These are phyloP conservation scores for Pandion haliaetus DNA, from an alignment of 2,113 vertebrate genomes.

Conservation along the genomic window DNA sequence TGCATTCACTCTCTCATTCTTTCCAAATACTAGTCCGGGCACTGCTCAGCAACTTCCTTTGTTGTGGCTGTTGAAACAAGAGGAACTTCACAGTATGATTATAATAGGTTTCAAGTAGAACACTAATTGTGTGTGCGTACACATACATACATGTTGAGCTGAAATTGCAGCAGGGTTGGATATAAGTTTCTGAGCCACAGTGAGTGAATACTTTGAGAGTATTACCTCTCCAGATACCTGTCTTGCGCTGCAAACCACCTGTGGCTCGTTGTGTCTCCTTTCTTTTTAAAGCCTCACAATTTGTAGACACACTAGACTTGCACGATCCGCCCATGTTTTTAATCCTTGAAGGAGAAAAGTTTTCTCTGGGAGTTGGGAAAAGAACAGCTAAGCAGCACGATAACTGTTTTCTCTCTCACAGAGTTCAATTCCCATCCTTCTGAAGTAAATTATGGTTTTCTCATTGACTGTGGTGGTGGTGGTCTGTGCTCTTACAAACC, in stretches of 20 bases:
- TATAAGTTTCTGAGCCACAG: background rate
- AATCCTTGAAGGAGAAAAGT: background rate
- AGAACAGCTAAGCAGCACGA: background rate
- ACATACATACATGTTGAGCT: background rate
- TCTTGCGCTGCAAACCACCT: background rate
- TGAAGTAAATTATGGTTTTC: background rate
- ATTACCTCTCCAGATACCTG: background rate
- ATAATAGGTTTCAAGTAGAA: background rate
- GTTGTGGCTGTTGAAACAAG: background rate
- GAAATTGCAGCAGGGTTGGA: background rate
- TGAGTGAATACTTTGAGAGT: background rate
- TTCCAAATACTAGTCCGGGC: background rate
- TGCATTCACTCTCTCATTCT: background rate
- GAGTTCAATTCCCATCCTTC: background rate
- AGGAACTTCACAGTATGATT: background rate
- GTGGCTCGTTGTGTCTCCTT: background rate
- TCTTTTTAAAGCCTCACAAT: background rate
- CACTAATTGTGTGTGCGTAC: background rate
- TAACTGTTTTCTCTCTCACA: background rate
- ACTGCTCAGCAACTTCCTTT: background rate
- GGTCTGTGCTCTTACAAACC: background rate
- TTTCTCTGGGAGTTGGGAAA: background rate
- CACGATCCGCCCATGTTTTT: background rate
- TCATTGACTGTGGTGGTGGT: background rate
- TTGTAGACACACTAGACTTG: background rate